Conservation (phyloP, 2,113 vertebrate species). For the Nestor notabilis region DNA sequence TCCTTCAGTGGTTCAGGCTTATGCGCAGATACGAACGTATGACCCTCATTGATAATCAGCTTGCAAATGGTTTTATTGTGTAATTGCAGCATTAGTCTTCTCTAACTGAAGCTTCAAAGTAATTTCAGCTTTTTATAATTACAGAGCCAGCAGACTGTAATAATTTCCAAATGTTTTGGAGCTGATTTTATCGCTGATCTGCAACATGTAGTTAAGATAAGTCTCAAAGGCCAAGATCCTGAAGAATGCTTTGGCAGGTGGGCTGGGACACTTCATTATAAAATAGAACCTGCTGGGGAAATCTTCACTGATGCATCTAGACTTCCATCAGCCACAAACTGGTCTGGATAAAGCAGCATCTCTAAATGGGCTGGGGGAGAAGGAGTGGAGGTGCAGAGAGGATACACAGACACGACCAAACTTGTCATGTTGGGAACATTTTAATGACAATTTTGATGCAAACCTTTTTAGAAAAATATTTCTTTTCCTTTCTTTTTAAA, state of each 20-base stretch:
- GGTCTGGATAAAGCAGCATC: neutral
- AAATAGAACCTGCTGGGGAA: neutral
- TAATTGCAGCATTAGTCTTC: conserved; percentile 53
- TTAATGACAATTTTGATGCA: neutral
- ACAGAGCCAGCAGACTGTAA: conserved; percentile 46
- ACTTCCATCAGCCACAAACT: neutral
- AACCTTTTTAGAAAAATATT: neutral
- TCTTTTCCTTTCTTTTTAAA: neutral
- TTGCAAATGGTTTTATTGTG: conserved; percentile 39
- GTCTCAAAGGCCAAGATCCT: neutral
- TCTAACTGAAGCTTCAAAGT: conserved; percentile 49
- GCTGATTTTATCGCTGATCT: neutral
- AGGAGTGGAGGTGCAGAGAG: neutral
- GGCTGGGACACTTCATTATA: neutral
- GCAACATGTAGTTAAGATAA: neutral
- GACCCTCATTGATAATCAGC: neutral
- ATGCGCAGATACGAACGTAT: neutral
- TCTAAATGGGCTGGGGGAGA: neutral
- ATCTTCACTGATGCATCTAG: neutral
- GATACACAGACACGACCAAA: neutral
- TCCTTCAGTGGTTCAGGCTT: neutral
- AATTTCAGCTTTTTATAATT: conserved; percentile 66
- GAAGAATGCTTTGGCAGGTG: neutral
- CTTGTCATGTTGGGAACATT: neutral
- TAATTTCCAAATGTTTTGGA: conserved; percentile 60